Conservation (phyloP, 64 coral and sea anemone species). For the Platygyra sinensis region DNA sequence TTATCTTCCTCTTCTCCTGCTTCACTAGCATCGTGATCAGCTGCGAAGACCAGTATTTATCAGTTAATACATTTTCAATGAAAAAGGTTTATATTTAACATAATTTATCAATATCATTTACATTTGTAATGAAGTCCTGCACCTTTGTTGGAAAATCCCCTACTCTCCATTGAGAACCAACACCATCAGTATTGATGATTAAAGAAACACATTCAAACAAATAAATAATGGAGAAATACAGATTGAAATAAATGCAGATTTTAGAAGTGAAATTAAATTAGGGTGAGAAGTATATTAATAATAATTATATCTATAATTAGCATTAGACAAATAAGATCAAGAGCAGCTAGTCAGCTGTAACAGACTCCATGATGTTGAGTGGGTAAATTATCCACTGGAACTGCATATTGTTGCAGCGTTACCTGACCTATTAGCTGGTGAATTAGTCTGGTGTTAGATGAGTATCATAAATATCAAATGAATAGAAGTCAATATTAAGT, state of each 20-base stretch:
- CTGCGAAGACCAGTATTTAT: neutral
- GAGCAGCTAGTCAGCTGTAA: too few relatives aligned
- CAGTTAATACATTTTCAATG: neutral
- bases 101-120: neutral
- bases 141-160: too few relatives aligned
- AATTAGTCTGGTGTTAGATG: neutral
- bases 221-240: too few relatives aligned
- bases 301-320: neutral
- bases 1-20: constrained; percentile 83
- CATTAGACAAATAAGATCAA: neutral
- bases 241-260: too few relatives aligned
- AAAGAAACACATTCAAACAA: too few relatives aligned
- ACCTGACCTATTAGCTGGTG: neutral
- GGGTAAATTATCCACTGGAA: neutral
- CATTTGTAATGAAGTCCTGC: too few relatives aligned
- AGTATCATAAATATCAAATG: neutral
- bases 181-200: too few relatives aligned
- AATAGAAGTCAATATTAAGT: neutral
- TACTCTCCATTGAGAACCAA: too few relatives aligned
- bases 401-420: neutral
- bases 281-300: too few relatives aligned
- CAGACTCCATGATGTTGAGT: neutral
- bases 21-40: constrained; percentile 67
- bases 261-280: too few relatives aligned
- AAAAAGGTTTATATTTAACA: neutral